Conservation (phyloP, 2,797 vertebrate species). For the Rhabdomys pumilio region DNA sequence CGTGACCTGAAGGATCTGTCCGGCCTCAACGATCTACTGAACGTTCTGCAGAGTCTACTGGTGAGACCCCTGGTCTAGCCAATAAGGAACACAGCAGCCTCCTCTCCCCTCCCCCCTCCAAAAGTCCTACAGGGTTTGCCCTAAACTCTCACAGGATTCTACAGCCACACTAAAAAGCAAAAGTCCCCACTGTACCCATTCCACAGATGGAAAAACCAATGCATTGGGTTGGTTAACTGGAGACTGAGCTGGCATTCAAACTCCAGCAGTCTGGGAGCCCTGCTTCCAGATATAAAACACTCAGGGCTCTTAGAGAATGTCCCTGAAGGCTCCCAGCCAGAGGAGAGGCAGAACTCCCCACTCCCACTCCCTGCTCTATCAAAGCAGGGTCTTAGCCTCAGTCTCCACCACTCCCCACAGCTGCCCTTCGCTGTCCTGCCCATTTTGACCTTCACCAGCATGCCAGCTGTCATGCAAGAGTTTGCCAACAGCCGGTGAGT, state of each 20-base stretch:
- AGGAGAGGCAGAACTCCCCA: neutral
- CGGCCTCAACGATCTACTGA: slow-evolving; percentile 90
- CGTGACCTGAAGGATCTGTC: slow-evolving; percentile 89
- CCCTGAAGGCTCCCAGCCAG: neutral
- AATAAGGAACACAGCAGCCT: neutral
- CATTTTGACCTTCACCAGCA: slow-evolving; percentile 91
- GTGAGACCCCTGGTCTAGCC: slow-evolving; percentile 81
- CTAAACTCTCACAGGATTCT: neutral
- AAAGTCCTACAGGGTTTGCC: neutral
- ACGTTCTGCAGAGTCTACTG: slow-evolving; percentile 91
- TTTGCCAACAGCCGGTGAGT: slow-evolving; percentile 90
- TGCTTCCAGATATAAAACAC: neutral
- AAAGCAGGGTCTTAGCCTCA: neutral
- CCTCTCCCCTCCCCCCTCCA: rapidly evolving
- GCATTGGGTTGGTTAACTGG: neutral
- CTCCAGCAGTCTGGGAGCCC: neutral
- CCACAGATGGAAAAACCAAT: neutral
- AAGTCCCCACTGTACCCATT: neutral
- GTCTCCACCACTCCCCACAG: slow-evolving; percentile 79
- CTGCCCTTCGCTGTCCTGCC: slow-evolving; percentile 90
- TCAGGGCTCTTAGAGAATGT: neutral
- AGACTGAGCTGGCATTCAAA: neutral
- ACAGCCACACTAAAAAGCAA: neutral
- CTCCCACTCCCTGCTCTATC: neutral
- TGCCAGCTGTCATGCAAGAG: slow-evolving; percentile 89